Conservation (phyloP, 2,113 vertebrate genomes). For the Elephantulus edwardii region DNA sequence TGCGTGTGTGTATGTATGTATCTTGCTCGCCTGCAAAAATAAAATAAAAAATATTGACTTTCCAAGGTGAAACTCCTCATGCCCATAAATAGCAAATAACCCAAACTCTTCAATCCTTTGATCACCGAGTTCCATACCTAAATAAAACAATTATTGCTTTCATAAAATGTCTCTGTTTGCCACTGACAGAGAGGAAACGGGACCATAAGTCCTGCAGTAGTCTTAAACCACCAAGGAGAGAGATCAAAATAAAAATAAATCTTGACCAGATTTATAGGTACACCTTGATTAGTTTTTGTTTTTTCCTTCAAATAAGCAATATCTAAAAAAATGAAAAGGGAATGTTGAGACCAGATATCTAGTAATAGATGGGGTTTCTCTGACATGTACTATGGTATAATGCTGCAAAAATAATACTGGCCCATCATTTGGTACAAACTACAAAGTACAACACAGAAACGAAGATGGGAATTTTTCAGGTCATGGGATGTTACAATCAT, state of each 20-base stretch:
- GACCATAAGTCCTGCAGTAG: not conserved
- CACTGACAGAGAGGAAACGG: not conserved
- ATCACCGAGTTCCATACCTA: not conserved
- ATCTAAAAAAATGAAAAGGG: slow-evolving; percentile 66
- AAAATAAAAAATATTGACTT: not conserved
- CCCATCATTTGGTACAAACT: slow-evolving; percentile 16
- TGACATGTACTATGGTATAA: not conserved
- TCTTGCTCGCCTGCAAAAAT: not conserved
- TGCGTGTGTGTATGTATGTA: not conserved
- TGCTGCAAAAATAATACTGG: not conserved
- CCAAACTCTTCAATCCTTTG: not conserved
- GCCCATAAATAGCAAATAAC: not conserved
- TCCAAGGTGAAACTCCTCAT: not conserved
- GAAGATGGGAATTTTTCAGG: not conserved
- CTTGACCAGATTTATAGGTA: slow-evolving; percentile 58
- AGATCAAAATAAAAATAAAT: slow-evolving; percentile 69
- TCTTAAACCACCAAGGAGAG: slow-evolving; percentile 45
- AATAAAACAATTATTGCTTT: slow-evolving; percentile 51
- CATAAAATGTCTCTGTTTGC: slow-evolving; percentile 29
- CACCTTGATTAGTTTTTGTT: slow-evolving; percentile 28
- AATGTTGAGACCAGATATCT: slow-evolving; percentile 35
- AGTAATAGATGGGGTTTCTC: slow-evolving; percentile 23
- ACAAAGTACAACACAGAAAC: not conserved
- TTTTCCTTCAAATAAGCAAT: slow-evolving; percentile 61
- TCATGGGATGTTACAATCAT: not conserved